Evolutionary conservation across 2,113 vertebrate genomes (phyloP).

Genomic region (Brienomyrus longianalis): DNA sequence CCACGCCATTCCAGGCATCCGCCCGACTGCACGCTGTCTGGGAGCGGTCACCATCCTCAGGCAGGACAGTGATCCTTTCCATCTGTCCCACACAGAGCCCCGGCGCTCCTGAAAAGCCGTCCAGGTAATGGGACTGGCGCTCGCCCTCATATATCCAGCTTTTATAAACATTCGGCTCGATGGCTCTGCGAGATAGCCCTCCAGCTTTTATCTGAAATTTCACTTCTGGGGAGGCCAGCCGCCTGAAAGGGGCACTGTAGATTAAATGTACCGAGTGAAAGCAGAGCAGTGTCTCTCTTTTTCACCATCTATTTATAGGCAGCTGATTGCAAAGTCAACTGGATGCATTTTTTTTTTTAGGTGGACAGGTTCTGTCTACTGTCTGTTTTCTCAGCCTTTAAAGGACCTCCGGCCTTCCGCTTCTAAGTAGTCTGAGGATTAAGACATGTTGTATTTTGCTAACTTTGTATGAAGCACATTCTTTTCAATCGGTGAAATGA

Average conservation of each 20-base stretch:
- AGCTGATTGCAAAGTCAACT: conserved; percentile 31
- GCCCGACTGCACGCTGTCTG: conserved; percentile 47
- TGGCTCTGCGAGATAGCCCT: conserved; percentile 52
- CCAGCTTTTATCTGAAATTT: conserved; percentile 49
- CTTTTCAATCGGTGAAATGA: not conserved
- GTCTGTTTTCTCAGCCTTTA: conserved; percentile 37
- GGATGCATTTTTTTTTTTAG: conserved; percentile 33
- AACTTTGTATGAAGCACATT: not conserved
- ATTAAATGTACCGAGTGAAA: conserved; percentile 53
- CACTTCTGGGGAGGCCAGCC: conserved; percentile 33
- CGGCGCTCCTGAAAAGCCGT: conserved; percentile 19
- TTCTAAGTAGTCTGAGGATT: conserved; percentile 36
- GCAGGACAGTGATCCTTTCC: conserved; percentile 45
- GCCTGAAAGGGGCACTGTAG: conserved; percentile 45
- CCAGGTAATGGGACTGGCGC: conserved; percentile 35
- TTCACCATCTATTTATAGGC: conserved; percentile 40
- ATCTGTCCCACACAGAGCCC: conserved; percentile 35
- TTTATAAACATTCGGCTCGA: conserved; percentile 58
- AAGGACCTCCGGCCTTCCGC: conserved; percentile 24
- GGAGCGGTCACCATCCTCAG: conserved; percentile 42
- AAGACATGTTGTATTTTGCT: conserved; percentile 25
- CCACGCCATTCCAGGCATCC: conserved; percentile 57
- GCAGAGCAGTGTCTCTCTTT: conserved; percentile 37
- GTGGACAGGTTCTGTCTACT: conserved; percentile 21
- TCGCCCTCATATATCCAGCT: conserved; percentile 42